Conservation (phyloP, 2,888 invertebrate species). For the Lutraria lutraria region DNA sequence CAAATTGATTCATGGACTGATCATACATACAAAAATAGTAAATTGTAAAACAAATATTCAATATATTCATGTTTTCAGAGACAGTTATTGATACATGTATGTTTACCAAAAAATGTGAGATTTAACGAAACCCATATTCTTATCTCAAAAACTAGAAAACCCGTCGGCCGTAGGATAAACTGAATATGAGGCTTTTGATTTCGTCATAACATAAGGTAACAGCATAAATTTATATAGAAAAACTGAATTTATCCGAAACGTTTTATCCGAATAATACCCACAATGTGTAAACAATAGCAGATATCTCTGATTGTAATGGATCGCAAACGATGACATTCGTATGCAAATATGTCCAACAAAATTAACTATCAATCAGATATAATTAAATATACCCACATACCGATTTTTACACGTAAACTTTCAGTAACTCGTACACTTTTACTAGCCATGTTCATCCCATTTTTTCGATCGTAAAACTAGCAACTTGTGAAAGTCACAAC, state of each 20-base stretch:
- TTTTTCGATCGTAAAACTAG: slow-evolving; percentile 21
- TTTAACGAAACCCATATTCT: no score
- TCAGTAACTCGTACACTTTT: slow-evolving; percentile 94
- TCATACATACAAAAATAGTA: no score
- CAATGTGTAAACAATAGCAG: slow-evolving; percentile 1
- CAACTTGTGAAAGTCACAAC: not conserved
- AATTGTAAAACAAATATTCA: no score
- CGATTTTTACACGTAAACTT: slow-evolving; percentile 97
- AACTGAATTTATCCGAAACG: slow-evolving; percentile 5
- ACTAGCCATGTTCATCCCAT: slow-evolving; percentile 76
- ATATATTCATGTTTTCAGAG: no score
- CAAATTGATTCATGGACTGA: no score
- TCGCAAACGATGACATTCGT: not conserved
- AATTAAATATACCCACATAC: slow-evolving; percentile 88
- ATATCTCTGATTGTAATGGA: not conserved
- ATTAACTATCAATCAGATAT: not conserved
- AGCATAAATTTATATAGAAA: not conserved
- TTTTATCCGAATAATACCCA: not conserved
- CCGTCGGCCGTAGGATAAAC: no score
- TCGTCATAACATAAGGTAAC: not conserved
- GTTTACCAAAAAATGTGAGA: no score
- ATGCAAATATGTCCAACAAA: not conserved
- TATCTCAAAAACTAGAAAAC: no score
- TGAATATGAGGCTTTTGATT: not conserved
- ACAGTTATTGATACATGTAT: no score